These are phyloP conservation scores for Cheiracanthium punctorium DNA, from an alignment of 2,888 invertebrate genomes.

Conservation along the genomic window DNA sequence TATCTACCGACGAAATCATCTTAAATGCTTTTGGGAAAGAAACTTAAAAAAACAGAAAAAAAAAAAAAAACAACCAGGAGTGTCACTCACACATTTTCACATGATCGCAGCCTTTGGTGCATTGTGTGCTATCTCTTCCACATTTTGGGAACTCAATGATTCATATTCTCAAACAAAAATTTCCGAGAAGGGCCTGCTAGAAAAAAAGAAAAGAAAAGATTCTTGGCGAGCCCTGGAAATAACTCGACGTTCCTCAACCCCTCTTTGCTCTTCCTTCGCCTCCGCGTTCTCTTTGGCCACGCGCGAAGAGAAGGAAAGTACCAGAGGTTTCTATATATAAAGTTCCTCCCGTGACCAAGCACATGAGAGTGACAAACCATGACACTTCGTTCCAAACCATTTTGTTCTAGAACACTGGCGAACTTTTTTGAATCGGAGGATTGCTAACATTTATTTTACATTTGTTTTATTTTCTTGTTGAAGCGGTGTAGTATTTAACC, in stretches of 20 bases:
- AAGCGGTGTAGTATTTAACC: no score
- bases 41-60: neutral
- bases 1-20: neutral
- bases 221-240: neutral
- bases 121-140: constrained; percentile 3
- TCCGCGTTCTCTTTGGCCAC: neutral
- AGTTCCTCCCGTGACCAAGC: neutral
- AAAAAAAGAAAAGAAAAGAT: neutral
- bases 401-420: neutral
- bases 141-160: neutral
- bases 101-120: neutral
- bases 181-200: neutral
- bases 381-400: neutral
- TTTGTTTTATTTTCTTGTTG: no score
- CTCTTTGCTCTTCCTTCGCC: neutral
- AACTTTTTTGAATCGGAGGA: neutral
- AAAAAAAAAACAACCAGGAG: neutral
- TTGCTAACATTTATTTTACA: no score
- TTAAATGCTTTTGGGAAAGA: neutral
- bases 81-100: neutral
- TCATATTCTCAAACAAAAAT: neutral
- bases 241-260: constrained; percentile 3
- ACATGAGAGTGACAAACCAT: neutral
- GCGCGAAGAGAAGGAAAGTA: neutral
- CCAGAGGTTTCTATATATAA: neutral